phyloP scores from a whole-genome alignment of 2,888 invertebrate species.

The Cheilosia vernalis region DNA sequence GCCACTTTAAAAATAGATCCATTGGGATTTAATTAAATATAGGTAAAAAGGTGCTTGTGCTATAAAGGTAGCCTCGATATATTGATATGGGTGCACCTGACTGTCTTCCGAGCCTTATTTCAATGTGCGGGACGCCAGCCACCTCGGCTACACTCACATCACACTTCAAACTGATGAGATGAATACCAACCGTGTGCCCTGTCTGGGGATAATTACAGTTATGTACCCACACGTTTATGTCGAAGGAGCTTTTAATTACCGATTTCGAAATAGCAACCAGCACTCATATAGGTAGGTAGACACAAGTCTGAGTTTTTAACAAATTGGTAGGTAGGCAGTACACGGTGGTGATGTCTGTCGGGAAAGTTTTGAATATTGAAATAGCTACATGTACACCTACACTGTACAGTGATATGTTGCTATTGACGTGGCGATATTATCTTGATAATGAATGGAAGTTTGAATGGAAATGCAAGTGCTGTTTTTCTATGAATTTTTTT shows the following conservation, averaged over 20 bases:
- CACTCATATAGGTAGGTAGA: neutral
- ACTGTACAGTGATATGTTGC: conserved; percentile 35
- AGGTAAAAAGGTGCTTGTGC: conserved; percentile 7
- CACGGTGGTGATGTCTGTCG: neutral
- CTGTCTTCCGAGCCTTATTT: conserved; percentile 37
- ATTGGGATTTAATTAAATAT: conserved; percentile 38
- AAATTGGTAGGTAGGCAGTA: no score
- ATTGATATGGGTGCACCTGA: conserved; percentile 37
- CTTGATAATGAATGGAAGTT: conserved; percentile 65
- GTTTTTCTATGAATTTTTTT: conserved; percentile 33
- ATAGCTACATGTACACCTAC: neutral
- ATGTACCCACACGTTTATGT: conserved; percentile 14
- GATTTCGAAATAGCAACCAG: conserved; percentile 9
- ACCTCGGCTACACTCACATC: conserved; percentile 7
- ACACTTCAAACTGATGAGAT: conserved; percentile 43
- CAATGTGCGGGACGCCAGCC: neutral
- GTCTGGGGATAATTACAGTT: conserved; percentile 24
- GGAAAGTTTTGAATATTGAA: conserved; percentile 13
- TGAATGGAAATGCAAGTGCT: conserved; percentile 41
- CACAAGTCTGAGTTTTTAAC: neutral
- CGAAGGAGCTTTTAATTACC: conserved; percentile 46
- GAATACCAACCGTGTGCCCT: conserved; percentile 19
- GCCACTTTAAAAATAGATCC: conserved; percentile 30
- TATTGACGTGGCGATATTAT: conserved; percentile 63
- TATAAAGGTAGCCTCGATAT: conserved; percentile 11